Evolutionary conservation across 2,797 vertebrate species (phyloP), one percentile per base, ranked within the genome.

Genomic region (Tenualosa ilisha): DNA sequence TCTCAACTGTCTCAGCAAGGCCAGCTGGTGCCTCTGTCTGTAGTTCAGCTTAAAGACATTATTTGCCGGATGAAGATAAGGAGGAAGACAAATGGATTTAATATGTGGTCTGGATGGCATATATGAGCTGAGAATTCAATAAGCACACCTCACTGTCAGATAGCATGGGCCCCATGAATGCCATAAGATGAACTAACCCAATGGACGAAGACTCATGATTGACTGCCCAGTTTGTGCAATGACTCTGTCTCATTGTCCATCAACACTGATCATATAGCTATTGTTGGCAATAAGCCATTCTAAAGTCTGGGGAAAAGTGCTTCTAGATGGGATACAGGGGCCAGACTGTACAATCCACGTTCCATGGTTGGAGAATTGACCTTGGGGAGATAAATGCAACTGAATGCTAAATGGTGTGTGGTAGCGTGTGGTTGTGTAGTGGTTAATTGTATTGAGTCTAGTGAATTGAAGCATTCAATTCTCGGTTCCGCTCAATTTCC

Each of bases 1-100:
- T 43, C 37, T 79, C 6, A 79, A 79, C 20, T 17, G 68, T 22
- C 20, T 46, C 40, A n/a, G 72, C 8, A 46, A 40, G 17, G 17
- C 37, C 72, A 79, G 68, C 68, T 75, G 68, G 37, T 75, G 37
- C 65, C 31, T 72, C 15, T 13, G 12, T 72, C 65, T 15, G 12
- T 40, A 31, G 31, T 40, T 72, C 68, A 75, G 37, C 22, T 2
- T 40, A 26, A 72, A 31, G 65, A 72, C 65, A 9, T 75, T 40
- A 75, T 75, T 43, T 2, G 37, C 68, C 5, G 68, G 26, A 17
- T 3, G 37, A 75, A 3, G 37, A 75, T 43, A 37, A n/a, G 68
- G 68, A 37, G 15, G 26, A 75, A 43, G 72, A 79, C 40, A 20
- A 79, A 79, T 79, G 72, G 72, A 17, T 79, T 79, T 79, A 79